Evolutionary conservation across 2,797 vertebrate species (phyloP).

Genomic region (Ctenopoma multispine): DNA sequence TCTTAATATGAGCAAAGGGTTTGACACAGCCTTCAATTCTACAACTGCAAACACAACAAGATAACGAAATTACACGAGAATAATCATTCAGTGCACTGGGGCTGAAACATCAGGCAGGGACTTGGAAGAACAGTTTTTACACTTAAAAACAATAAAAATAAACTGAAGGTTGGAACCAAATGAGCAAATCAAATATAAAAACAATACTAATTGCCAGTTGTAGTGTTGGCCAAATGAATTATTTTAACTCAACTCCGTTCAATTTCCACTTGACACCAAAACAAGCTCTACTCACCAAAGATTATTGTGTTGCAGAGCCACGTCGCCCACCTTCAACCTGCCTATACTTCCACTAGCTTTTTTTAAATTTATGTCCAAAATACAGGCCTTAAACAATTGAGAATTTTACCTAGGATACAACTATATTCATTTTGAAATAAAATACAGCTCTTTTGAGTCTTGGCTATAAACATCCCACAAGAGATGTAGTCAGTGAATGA

Average conservation of each 20-base stretch:
- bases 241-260: not conserved
- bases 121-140: constrained; percentile 3
- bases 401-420: too few relatives aligned
- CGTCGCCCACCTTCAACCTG: not conserved
- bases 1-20: not conserved
- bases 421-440: too few relatives aligned
- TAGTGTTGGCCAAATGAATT: not conserved
- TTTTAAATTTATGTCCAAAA: not conserved
- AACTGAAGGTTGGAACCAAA: not conserved
- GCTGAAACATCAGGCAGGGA: constrained; percentile 4
- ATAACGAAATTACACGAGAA: constrained; percentile 1
- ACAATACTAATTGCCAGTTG: not conserved
- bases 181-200: not conserved
- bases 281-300: not conserved
- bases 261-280: constrained; percentile 8
- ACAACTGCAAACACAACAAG: not conserved
- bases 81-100: not conserved
- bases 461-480: too few relatives aligned
- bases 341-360: not conserved
- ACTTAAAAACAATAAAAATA: not conserved
- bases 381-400: not conserved
- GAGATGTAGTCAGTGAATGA: not conserved
- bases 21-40: not conserved
- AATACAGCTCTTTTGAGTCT: not conserved
- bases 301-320: not conserved